These are phyloP conservation scores for Hyperoodon ampullatus DNA, from an alignment of 2,113 vertebrate species.

Conservation along the genomic window DNA sequence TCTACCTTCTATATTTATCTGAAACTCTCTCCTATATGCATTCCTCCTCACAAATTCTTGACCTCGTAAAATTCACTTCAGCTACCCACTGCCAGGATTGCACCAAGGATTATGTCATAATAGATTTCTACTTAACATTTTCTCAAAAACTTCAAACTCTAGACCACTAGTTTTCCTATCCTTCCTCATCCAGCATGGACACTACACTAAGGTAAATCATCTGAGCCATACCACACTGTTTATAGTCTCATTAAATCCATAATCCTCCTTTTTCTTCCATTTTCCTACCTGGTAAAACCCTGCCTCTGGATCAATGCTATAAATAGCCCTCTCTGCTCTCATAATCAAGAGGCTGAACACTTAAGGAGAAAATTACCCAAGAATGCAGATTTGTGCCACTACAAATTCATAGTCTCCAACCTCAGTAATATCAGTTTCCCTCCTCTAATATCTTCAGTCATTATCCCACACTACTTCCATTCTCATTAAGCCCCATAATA, in stretches of 20 bases:
- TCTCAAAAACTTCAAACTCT: background rate
- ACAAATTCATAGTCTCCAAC: background rate
- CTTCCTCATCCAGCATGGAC: background rate
- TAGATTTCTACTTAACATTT: background rate
- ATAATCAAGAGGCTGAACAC: background rate
- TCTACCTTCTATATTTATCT: background rate
- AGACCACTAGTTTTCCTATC: background rate
- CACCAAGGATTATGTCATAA: background rate
- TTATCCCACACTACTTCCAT: background rate
- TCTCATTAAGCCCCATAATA: background rate
- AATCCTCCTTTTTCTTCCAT: background rate
- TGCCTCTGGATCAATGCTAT: background rate
- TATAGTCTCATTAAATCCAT: background rate
- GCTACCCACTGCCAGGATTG: background rate
- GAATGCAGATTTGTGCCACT: background rate
- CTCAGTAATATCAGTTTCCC: background rate
- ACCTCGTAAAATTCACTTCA: background rate
- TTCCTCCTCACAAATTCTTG: background rate
- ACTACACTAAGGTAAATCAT: background rate
- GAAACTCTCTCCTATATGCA: background rate
- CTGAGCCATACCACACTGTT: background rate
- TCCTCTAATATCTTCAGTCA: background rate
- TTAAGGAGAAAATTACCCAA: background rate
- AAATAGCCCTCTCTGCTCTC: background rate
- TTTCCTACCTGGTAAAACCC: background rate